Evolutionary conservation across 1,140 invertebrate species (phyloP), one percentile per base, ranked within the genome.

Genomic region (Pseudoatta argentina): DNA sequence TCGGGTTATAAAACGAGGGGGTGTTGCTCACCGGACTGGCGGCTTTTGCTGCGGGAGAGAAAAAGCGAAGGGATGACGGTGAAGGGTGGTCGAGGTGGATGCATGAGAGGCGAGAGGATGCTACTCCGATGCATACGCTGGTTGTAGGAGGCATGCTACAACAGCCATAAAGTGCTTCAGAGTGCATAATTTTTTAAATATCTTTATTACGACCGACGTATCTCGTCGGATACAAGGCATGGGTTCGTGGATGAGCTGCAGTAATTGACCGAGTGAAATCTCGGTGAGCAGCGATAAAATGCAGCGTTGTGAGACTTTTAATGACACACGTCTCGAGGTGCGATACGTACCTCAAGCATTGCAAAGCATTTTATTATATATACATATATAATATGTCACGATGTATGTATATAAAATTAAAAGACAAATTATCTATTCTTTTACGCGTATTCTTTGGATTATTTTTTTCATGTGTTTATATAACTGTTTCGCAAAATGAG

Each of bases 1-100:
- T 92, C 89, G 90, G 92, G 94, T 93, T 94, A 92, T 94, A 94
- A 94, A 94, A 93, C 93, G 91, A 91, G 87, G 77, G 89, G 87
- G 91, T 90, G 87, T 89, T 83, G 69, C 91, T 88, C 51, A 73
- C 71, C 71, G 14, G 24, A 8, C 12, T 63, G 71, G 39, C 64
- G 69, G 48, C 71, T 61, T 59, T 67, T 30, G 39, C 67, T 16
- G 8, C 30, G 63, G 21, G 6, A 55, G 51, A 79, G 55, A 87
- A 64, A 85, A 51, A 87, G 57, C 24, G 66, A 61, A n/a, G 34
- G 57, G 72, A 72, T n/a, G 44, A 77, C 14, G 48, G 8, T 16
- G 24, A 12, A 44, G 69, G 21, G 8, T 5, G 79, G 77, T 14
- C 61, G 67, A 48, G 73, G 34, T 53, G 66, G 77, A 27, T 69